phyloP scores from a whole-genome alignment of 2,797 vertebrate genomes.

The Bufotes viridis region DNA sequence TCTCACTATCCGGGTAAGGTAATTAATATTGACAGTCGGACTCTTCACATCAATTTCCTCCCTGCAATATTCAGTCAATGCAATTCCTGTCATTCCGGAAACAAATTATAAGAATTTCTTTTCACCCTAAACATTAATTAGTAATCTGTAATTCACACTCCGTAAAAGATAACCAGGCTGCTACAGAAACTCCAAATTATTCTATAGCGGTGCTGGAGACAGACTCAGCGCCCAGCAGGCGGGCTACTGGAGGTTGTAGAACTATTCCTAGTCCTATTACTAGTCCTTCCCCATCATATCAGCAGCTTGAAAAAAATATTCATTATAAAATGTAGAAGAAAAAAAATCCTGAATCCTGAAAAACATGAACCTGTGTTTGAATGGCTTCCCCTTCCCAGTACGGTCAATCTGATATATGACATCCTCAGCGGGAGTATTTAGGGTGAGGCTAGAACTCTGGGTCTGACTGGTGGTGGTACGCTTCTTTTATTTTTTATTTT shows the following conservation, averaged over 20 bases:
- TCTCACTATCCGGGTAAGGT: neutral
- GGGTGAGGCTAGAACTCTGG: too few species aligned
- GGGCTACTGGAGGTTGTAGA: neutral
- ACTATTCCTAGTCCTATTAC: neutral
- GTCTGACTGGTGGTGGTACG: too few species aligned
- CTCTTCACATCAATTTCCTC: conserved; percentile 45
- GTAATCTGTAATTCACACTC: conserved; percentile 18
- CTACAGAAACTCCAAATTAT: neutral
- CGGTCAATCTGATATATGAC: too few species aligned
- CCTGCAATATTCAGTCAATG: neutral
- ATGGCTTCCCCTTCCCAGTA: too few species aligned
- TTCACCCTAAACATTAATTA: conserved; percentile 26
- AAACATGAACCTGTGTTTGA: too few species aligned
- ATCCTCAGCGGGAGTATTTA: too few species aligned
- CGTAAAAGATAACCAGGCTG: neutral
- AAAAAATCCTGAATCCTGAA: too few species aligned
- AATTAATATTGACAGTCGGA: conserved; percentile 49
- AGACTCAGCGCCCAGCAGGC: neutral
- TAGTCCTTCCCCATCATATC: too few species aligned
- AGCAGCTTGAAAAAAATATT: too few species aligned
- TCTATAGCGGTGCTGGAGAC: neutral
- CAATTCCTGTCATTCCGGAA: conserved; percentile 40
- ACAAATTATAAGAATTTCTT: conserved; percentile 38
- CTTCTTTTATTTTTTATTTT: too few species aligned
- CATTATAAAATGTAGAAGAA: too few species aligned